phyloP scores from a whole-genome alignment of 2,113 vertebrate species.

The Aegotheles bennettii region DNA sequence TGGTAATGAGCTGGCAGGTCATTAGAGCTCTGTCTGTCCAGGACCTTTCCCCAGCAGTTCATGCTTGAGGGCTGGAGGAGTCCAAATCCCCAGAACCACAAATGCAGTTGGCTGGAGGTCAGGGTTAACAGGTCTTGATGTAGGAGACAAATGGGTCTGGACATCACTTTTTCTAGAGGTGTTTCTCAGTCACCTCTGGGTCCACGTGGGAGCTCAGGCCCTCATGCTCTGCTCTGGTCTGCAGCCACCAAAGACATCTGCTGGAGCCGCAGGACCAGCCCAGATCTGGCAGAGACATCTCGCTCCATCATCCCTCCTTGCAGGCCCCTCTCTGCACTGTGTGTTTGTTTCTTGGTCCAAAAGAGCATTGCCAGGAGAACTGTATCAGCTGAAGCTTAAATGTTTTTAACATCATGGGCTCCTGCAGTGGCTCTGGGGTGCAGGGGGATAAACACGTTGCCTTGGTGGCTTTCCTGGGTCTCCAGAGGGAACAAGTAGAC shows the following conservation, averaged over 20 bases:
- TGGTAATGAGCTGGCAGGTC: constrained; percentile 41
- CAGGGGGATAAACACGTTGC: rapidly evolving
- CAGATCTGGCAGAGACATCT: neutral
- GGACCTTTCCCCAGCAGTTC: neutral
- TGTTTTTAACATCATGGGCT: rapidly evolving
- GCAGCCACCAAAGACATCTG: neutral
- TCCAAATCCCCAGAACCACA: neutral
- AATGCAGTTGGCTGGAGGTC: neutral
- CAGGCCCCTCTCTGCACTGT: neutral
- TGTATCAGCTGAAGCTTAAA: neutral
- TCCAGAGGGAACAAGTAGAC: neutral
- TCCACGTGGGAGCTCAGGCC: neutral
- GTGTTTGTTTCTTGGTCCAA: neutral
- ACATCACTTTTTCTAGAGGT: neutral
- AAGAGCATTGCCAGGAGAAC: neutral
- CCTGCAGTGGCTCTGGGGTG: neutral
- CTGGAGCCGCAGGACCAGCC: neutral
- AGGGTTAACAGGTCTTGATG: neutral
- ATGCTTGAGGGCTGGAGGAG: neutral
- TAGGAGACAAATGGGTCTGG: neutral
- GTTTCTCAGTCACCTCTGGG: neutral
- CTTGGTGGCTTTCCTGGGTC: neutral
- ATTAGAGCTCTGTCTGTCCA: neutral
- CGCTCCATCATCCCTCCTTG: neutral
- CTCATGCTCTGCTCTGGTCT: neutral